Base-by-base conservation (phyloP, 2,113 vertebrate genomes). In the Mugil cephalus region DNA sequence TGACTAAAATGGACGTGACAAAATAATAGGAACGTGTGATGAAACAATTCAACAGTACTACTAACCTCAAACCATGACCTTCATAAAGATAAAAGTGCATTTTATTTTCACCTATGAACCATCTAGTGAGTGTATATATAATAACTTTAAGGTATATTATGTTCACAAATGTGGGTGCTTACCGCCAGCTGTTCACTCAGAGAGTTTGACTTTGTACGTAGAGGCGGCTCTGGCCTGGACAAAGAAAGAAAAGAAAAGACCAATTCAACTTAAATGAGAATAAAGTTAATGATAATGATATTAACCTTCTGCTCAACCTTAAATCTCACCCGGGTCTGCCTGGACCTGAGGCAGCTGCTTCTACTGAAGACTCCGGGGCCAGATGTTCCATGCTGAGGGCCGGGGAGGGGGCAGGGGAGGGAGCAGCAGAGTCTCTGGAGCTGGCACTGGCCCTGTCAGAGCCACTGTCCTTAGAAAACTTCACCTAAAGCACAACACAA, bases 171-270 rank as follows among this genome's bases (percentile, higher is more conserved):
- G 7, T 0, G 5, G 14, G 9, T 9, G 61, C 94, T 95, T 91
- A 95, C 94, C n/a, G 94, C 80, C 13, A 97, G 87, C 80, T 98
- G 96, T 54, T 99, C 98, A 66, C 90, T 96, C 65, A 98, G 91
- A 2, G 97, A 98, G 89, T 95, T 96, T 0, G 98, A 97, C 92
- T 98, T 98, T 58, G 91, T 80, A 30, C 95, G 93, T 15, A 96
- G 91, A 36, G 92, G 92, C 0, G 92, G 91, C 17, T 99, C 97
- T 30, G 24, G 24, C 82, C 98, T 99, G 85, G 34, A 84, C 34
- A 62, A 17, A 64, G 42, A 13, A 59, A 39, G 6, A 46, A 21
- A 17, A 50, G 6, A n/a, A 53, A 69, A 7, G 55, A 17, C 24
- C 0, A 39, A 72, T 30, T 30, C 48, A 36, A 43, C 7, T 59